Percentiles rank a stretch among this genome's conserved stretches.
phyloP scores from a whole-genome alignment of 2,888 invertebrate genomes.

The Rhamphomyia laevipes region DNA sequence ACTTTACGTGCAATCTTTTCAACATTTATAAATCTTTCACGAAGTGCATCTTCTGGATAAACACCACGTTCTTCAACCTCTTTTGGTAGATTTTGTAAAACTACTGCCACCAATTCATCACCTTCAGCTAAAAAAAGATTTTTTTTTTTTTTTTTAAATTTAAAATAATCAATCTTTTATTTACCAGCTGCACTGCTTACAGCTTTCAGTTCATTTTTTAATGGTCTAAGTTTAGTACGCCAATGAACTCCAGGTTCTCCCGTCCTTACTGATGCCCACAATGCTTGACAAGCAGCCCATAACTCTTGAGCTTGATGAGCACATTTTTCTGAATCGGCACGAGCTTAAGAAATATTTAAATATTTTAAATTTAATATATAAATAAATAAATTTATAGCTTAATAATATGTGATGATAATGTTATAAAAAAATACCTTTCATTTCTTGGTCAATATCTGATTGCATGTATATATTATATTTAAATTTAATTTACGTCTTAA shows the following conservation, averaged over 20 bases:
- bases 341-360: constrained; percentile 39
- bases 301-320: constrained; percentile 74
- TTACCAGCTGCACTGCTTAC: constrained; percentile 64
- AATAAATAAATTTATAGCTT: not conserved
- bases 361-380: not conserved
- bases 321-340: constrained; percentile 59
- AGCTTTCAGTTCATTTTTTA: constrained; percentile 58
- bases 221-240: constrained; percentile 47
- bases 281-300: constrained; percentile 88
- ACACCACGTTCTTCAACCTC: constrained; percentile 72
- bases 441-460: constrained; percentile 35
- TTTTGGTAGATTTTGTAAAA: constrained; percentile 65
- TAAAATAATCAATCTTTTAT: constrained; percentile 14
- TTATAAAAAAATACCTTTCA: constrained; percentile 30
- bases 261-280: constrained; percentile 62
- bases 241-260: constrained; percentile 46
- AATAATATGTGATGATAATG: no score
- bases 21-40: constrained; percentile 73
- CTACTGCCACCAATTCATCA: constrained; percentile 68
- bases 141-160: constrained; percentile 1
- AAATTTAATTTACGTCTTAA: not conserved
- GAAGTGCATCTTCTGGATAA: constrained; percentile 74
- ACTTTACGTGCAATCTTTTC: constrained; percentile 70
- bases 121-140: constrained; percentile 48
- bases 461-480: not conserved